A percentile compares a stretch with the other conserved stretches of the same genome.
Evolutionary conservation across 1,140 invertebrate species (phyloP).

Genomic region (Cyclina sinensis): DNA sequence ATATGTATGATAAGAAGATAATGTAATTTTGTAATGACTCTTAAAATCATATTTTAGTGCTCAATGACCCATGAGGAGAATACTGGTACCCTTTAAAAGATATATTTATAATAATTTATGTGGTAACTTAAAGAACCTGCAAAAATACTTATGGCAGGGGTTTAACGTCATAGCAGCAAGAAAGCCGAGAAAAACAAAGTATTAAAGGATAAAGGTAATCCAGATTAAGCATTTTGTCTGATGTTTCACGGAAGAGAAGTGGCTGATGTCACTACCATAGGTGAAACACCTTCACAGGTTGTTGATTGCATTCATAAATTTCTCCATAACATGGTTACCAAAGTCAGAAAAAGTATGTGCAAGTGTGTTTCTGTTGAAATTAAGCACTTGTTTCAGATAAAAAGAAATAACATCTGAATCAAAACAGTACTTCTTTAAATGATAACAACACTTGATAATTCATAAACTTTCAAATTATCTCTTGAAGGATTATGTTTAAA

Average conservation of each 20-base stretch:
- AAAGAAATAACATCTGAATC: too few species aligned
- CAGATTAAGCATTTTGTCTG: background rate
- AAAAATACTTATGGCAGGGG: background rate
- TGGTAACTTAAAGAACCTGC: background rate
- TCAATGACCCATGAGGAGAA: too few species aligned
- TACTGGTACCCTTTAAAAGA: too few species aligned
- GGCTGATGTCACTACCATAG: background rate
- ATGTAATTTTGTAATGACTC: too few species aligned
- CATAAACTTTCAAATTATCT: too few species aligned
- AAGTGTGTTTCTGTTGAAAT: background rate
- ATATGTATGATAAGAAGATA: too few species aligned
- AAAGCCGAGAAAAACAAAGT: slow-evolving; percentile 11
- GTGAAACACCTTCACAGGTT: background rate
- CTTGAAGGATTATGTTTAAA: too few species aligned
- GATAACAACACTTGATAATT: too few species aligned
- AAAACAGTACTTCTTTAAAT: too few species aligned
- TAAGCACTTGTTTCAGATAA: too few species aligned
- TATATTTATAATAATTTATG: too few species aligned
- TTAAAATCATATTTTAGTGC: too few species aligned
- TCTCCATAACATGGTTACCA: background rate
- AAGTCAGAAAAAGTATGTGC: background rate
- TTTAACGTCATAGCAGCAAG: background rate
- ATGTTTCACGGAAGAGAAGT: background rate
- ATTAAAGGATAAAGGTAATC: slow-evolving; percentile 2
- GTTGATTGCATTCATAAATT: background rate